Percentiles rank a stretch among this genome's conserved stretches.
phyloP scores from a whole-genome alignment of 2,113 vertebrate genomes.

The Megatriorchis doriae region DNA sequence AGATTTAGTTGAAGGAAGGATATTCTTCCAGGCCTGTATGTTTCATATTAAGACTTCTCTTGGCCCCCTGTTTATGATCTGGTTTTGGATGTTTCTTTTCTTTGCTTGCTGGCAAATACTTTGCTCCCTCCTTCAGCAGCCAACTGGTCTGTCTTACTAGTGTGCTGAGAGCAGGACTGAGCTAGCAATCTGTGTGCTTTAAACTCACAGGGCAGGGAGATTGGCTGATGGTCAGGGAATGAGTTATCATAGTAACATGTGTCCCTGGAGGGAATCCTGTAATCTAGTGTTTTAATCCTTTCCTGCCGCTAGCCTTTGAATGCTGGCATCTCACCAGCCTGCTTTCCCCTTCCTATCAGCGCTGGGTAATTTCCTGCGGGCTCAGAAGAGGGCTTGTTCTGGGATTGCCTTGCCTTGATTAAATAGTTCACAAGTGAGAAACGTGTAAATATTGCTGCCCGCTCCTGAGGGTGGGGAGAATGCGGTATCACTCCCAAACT shows the following conservation, averaged over 20 bases:
- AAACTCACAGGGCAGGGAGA: neutral
- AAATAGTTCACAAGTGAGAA: neutral
- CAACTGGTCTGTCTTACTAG: neutral
- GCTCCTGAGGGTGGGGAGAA: neutral
- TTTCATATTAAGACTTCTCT: neutral
- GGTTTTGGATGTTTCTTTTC: neutral
- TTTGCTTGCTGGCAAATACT: neutral
- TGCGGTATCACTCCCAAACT: neutral
- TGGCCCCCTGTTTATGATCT: neutral
- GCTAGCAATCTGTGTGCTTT: neutral
- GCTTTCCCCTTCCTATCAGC: neutral
- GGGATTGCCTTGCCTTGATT: neutral
- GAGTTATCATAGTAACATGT: neutral
- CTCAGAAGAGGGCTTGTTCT: neutral
- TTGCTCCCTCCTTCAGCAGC: neutral
- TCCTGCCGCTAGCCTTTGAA: neutral
- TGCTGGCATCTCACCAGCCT: neutral
- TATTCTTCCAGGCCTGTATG: neutral
- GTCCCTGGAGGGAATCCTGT: conserved; percentile 29
- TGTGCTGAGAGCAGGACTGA: neutral
- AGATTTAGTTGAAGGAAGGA: neutral
- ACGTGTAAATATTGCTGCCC: neutral
- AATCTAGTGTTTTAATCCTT: conserved; percentile 16
- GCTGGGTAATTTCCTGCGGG: neutral
- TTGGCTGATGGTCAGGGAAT: neutral